Percentiles rank a stretch among this genome's conserved stretches.
Evolutionary conservation across 1,140 invertebrate species (phyloP).

Genomic region (Psix sp.): DNA sequence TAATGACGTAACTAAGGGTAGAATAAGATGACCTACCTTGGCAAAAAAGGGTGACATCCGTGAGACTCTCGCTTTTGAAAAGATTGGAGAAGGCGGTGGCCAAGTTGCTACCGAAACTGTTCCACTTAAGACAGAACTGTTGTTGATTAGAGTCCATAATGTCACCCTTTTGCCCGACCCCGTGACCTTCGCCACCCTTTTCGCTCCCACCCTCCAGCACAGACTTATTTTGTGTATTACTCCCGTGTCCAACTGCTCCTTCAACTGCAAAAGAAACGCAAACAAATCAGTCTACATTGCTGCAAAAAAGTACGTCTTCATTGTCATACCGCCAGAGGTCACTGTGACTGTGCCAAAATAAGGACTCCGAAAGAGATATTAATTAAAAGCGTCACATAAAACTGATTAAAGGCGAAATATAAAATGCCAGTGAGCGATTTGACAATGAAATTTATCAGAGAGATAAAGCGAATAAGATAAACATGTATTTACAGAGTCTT

Average conservation of each 20-base stretch:
- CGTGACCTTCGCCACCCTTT: slow-evolving; percentile 70
- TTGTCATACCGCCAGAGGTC: background rate
- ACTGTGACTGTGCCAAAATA: background rate
- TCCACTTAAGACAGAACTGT: slow-evolving; percentile 94
- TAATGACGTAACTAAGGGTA: too few relatives aligned
- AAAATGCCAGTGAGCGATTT: slow-evolving; percentile 9
- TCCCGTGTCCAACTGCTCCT: slow-evolving; percentile 72
- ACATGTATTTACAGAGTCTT: too few relatives aligned
- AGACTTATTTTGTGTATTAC: slow-evolving; percentile 69
- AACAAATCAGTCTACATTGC: too few relatives aligned
- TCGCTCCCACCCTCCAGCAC: slow-evolving; percentile 68
- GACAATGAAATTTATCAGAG: slow-evolving; percentile 18
- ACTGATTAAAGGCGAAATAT: slow-evolving; percentile 1
- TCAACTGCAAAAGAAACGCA: slow-evolving; percentile 63
- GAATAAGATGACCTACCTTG: slow-evolving; percentile 82
- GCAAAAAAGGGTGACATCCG: slow-evolving; percentile 92
- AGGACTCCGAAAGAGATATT: too few relatives aligned
- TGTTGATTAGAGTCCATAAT: slow-evolving; percentile 90
- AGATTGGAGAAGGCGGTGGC: slow-evolving; percentile 91
- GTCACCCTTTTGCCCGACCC: slow-evolving; percentile 71
- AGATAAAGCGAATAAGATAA: slow-evolving; percentile 14
- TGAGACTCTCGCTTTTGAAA: slow-evolving; percentile 92
- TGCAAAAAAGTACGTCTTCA: too few relatives aligned
- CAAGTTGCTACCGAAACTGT: slow-evolving; percentile 92
- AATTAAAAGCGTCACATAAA: background rate